A percentile compares a stretch with the other conserved stretches of the same genome.
phyloP scores from a whole-genome alignment of 2,113 vertebrate species.

The Diphyllodes magnificus region DNA sequence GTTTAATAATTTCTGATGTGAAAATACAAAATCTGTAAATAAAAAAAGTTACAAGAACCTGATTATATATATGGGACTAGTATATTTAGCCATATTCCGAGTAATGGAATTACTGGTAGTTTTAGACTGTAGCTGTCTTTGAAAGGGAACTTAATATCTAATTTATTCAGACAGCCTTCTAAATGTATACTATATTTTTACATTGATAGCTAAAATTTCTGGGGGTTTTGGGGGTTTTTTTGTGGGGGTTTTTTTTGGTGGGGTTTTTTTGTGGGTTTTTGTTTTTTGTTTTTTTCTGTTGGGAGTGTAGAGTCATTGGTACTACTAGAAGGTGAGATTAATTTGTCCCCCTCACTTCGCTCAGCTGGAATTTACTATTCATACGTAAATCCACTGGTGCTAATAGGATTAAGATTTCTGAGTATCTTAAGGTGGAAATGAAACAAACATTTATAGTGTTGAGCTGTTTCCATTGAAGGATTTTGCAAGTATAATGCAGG shows the following conservation, averaged over 20 bases:
- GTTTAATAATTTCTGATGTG: background rate
- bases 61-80: background rate
- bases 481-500: background rate
- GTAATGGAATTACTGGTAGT: background rate
- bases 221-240: background rate
- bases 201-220: background rate
- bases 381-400: background rate
- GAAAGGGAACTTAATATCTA: background rate
- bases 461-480: background rate
- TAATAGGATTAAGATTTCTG: background rate
- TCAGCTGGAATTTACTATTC: background rate
- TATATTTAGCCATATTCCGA: background rate
- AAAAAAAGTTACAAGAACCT: background rate
- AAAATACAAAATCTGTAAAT: background rate
- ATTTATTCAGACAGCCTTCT: background rate
- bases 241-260: background rate
- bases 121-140: background rate
- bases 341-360: background rate
- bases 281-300: background rate
- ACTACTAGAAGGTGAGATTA: background rate
- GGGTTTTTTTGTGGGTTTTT: too few species aligned
- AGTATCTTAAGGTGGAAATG: background rate
- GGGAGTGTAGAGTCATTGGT: background rate
- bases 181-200: background rate
- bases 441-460: background rate